These are phyloP conservation scores for Steromphala cineraria DNA, from an alignment of 2,888 invertebrate species.

Conservation along the genomic window DNA sequence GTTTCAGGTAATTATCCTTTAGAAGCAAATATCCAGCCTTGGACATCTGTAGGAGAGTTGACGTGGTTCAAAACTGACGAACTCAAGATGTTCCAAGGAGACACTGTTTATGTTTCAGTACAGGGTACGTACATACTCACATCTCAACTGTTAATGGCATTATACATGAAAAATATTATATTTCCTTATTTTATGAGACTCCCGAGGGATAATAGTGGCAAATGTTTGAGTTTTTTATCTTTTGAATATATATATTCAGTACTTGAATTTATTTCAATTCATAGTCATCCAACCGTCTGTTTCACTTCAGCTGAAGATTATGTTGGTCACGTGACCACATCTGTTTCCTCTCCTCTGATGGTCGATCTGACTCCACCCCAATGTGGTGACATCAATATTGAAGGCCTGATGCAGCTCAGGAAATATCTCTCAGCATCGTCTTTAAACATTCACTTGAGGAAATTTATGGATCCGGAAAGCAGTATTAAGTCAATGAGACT, in stretches of 20 bases:
- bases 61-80: background rate
- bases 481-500: background rate
- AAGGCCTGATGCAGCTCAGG: background rate
- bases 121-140: too few species aligned
- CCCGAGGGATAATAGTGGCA: too few species aligned
- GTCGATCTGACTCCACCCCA: slow-evolving; percentile 11
- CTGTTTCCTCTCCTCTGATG: background rate
- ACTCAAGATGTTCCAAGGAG: background rate
- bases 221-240: too few species aligned
- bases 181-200: too few species aligned
- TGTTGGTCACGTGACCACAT: background rate
- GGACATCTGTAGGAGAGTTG: background rate
- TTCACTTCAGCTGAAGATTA: background rate
- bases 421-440: background rate
- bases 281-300: background rate
- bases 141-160: too few species aligned
- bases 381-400: background rate
- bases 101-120: background rate
- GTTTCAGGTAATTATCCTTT: background rate
- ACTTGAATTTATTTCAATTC: too few species aligned
- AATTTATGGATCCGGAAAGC: slow-evolving; percentile 6
- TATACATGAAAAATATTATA: too few species aligned
- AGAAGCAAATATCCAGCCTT: background rate
- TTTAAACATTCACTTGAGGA: slow-evolving; percentile 11
- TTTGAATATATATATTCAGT: too few species aligned